Percentiles rank a stretch among this genome's conserved stretches.
phyloP scores from a whole-genome alignment of 2,888 invertebrate genomes.

The Dryocosmus kuriphilus region DNA sequence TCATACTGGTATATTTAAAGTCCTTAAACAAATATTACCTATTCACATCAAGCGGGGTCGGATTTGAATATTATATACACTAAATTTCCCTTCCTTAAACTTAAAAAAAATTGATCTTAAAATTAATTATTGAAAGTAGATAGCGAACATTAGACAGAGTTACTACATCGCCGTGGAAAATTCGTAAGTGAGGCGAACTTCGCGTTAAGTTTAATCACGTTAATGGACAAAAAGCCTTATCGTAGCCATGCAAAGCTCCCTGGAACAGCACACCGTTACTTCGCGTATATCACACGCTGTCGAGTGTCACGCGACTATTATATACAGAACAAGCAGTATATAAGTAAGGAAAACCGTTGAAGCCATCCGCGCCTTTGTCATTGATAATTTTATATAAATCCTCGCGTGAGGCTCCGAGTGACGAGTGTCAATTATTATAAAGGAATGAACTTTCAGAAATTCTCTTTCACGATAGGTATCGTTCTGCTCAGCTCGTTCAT shows the following conservation, averaged over 20 bases:
- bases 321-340: constrained; percentile 52
- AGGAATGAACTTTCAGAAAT: not conserved
- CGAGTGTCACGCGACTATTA: constrained; percentile 63
- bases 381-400: not conserved
- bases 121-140: not conserved
- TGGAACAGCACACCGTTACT: constrained; percentile 11
- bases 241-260: constrained; percentile 66
- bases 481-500: not conserved
- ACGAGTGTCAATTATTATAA: constrained; percentile 24
- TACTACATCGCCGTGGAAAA: not conserved
- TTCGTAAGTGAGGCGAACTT: constrained; percentile 33
- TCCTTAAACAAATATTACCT: too few species aligned
- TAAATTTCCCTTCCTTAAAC: too few species aligned
- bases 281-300: constrained; percentile 5
- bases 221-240: constrained; percentile 73
- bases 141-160: constrained; percentile 1
- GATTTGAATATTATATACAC: too few species aligned
- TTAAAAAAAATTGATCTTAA: too few species aligned
- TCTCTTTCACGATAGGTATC: not conserved
- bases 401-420: constrained; percentile 3
- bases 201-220: constrained; percentile 68
- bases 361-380: constrained; percentile 24
- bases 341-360: constrained; percentile 13
- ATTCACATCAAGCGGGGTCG: too few species aligned
- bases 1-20: too few species aligned